Evolutionary conservation across 2,113 vertebrate species (phyloP), one percentile per base, ranked within the genome.

Genomic region (Pangasianodon hypophthalmus): DNA sequence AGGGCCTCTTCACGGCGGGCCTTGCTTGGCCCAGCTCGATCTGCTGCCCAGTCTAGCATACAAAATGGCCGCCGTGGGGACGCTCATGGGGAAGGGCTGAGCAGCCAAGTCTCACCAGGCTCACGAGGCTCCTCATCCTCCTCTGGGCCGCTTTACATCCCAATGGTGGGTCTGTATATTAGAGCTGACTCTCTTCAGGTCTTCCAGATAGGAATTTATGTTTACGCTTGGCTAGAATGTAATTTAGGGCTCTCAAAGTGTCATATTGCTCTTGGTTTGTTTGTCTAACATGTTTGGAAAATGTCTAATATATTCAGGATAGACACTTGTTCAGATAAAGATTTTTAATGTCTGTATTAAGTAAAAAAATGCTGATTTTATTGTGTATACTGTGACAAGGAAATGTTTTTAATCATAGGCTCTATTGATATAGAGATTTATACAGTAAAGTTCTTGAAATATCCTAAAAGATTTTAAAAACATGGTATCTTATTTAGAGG

Each of bases 41-140:
- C 96, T 96, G 96, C 96, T 80, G 89, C 93, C 94, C 96, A 96
- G 96, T 97, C 96, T 97, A 97, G 96, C 97, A 96, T 97, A 96
- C 96, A 96, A 96, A 97, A 97, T 95, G 96, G 97, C 97, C 96
- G 96, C 96, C 62, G 41, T 62, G 87, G 91, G 87, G 87, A 86
- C 24, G 73, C 87, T 89, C 83, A 80, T 87, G 88, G 85, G 88
- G 90, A 75, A 82, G 90, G 91, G 80, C 67, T 79, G 83, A 84
- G 69, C 87, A 88, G 84, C 56, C 71, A 82, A 87, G 85, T 75
- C 91, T 85, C 60, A 84, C 84, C 80, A 87, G 87, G 58, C 67
- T 88, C 84, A 84, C 89, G 60, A 56, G 80, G 88, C 86, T 87
- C 81, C 37, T 32, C 73, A 58, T 79, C 67, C 71, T 87, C 90